Base-by-base conservation (phyloP, 2,888 invertebrate genomes). In the Trichacis sp. region DNA sequence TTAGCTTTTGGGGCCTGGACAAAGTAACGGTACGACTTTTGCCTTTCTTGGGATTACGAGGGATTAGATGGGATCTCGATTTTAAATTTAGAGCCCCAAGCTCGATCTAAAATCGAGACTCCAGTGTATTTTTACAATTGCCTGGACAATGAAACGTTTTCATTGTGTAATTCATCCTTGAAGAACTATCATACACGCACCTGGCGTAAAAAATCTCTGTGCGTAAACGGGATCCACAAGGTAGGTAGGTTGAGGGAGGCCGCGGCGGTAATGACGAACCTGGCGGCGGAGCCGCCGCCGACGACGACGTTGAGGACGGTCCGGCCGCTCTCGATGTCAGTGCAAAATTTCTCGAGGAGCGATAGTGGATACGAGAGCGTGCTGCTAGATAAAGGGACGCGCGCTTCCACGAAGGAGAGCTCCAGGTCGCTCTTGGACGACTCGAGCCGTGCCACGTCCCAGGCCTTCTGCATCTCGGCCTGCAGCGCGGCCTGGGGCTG, bases 171-270 rank as follows among this genome's bases (percentile, higher is more conserved):
- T n/a, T n/a, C n/a, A n/a, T n/a, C n/a, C n/a, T n/a, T n/a, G n/a
- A n/a, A n/a, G n/a, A n/a, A n/a, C n/a, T 24, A 24, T 24, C 24
- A 5, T 24, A 33, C 33, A 9, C n/a, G 59, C 72, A 84, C 84
- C 79, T 83, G 84, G 17, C 79, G 76, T 46, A 84, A 73, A 36
- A 82, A 83, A 55, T 84, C 84, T 59, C 80, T 73, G 63, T 83
- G 81, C 0, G 82, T 77, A 57, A 80, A 78, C n/a, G 84, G 84
- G 51, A 84, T 58, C 84, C 84, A 84, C 11, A 84, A 68, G 1
- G 79, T 74, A 17, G 84, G 84, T 46, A 84, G 74, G 49, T 80
- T 77, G n/a, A 83, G 57, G 8, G 83, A 78, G 8, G 77, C 76
- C 1, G 82, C 76, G 42, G 84, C 82, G 15, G 83, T 82, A 24